Conservation (phyloP, 2,797 vertebrate species). For the Sciurus carolinensis region DNA sequence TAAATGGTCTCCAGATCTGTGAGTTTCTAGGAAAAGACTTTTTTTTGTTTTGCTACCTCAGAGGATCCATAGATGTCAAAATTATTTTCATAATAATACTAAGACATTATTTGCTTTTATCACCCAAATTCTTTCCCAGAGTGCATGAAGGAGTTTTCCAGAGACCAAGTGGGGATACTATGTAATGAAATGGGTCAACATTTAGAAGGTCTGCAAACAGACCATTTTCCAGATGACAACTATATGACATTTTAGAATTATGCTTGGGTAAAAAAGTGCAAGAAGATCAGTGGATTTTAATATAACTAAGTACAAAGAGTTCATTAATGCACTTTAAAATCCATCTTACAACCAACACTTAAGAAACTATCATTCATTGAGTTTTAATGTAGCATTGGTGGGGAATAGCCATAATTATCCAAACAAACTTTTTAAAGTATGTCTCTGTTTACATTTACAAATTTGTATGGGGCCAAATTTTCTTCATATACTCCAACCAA, state of each 20-base stretch:
- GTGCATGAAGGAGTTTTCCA: background rate
- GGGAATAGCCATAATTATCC: background rate
- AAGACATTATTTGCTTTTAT: background rate
- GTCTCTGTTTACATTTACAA: background rate
- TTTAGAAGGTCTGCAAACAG: constrained; percentile 9
- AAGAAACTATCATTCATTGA: background rate
- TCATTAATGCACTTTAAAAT: background rate
- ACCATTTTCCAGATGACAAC: constrained; percentile 28
- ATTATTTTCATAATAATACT: background rate
- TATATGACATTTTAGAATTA: background rate
- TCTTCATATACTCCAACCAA: background rate
- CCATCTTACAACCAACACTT: background rate
- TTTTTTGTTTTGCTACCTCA: background rate
- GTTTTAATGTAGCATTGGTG: background rate
- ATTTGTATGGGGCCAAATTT: background rate
- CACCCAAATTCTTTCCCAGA: background rate
- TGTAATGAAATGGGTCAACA: background rate
- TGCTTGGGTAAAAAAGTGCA: background rate
- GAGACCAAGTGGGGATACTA: background rate
- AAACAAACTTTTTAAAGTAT: background rate
- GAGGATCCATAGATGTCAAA: background rate
- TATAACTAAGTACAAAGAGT: background rate
- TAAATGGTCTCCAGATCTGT: background rate
- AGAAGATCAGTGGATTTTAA: background rate
- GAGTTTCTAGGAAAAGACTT: background rate